Conservation (phyloP, 2,797 vertebrate genomes). For the Poliocrania exsul region DNA sequence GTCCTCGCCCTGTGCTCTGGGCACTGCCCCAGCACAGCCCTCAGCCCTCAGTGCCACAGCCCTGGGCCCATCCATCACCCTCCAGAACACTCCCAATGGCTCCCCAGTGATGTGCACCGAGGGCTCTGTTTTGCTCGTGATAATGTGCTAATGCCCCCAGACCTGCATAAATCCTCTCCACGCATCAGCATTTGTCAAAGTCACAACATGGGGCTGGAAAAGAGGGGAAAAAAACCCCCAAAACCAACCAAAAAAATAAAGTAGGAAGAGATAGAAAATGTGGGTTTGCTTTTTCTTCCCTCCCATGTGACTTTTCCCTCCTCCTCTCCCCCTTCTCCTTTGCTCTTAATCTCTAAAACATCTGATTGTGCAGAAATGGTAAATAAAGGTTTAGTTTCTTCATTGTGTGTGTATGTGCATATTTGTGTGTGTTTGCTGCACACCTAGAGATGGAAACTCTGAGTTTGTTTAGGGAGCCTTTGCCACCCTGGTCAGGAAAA, state of each 20-base stretch:
- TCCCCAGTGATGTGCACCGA: conserved; percentile 63
- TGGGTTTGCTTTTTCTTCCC: conserved; percentile 57
- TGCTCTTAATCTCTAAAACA: conserved; percentile 80
- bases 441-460: not conserved
- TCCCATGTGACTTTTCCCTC: not conserved
- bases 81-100: conserved; percentile 67
- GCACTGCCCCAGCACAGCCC: conserved; percentile 37
- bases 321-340: not conserved
- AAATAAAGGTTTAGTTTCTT: not conserved
- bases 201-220: conserved; percentile 67
- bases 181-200: conserved; percentile 81
- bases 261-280: conserved; percentile 59
- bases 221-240: rapidly evolving
- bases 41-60: conserved; percentile 46
- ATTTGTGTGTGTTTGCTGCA: not conserved
- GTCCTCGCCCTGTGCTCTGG: conserved; percentile 73
- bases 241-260: not conserved
- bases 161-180: conserved; percentile 73
- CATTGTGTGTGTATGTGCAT: not conserved
- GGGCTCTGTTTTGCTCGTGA: conserved; percentile 78
- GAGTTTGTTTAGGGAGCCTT: not conserved
- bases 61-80: conserved; percentile 74
- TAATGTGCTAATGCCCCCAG: conserved; percentile 83
- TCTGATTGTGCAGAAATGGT: conserved; percentile 61
- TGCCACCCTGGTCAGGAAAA: not conserved